Evolutionary conservation across 2,113 vertebrate genomes (phyloP), one percentile per base, ranked within the genome.

Genomic region (Tiliqua scincoides): DNA sequence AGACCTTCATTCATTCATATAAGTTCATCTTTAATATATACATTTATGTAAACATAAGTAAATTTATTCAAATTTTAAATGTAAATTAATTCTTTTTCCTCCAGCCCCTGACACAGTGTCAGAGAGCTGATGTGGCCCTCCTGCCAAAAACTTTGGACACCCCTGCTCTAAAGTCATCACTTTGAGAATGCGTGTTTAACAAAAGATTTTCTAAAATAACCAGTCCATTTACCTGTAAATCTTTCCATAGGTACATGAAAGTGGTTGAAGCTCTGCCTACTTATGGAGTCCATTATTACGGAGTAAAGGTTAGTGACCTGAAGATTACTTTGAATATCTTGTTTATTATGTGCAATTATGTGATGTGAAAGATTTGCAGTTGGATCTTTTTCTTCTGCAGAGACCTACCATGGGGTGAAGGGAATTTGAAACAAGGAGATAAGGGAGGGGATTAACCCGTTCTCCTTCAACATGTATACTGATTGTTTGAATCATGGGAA

Each of bases 211-310:
- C 43, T 67, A 85, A 90, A 94, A 84, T 89, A 91, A 88, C 87
- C 80, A 0, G 81, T 90, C 89, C 90, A 85, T 91, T 83, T 27
- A 0, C 0, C 82, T 92, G 15, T 95, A 90, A 93, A 94, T 94
- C 91, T 94, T 88, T 95, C 92, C 94, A 40, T 93, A 99, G 99
- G 97, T 99, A 99, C 95, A 97, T 99, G 95, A 97, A 97, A 94
- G 96, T 99, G 88, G 98, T 99, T 84, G 98, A 99, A 97, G 98
- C 98, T 83, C 96, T 99, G 89, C 98, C 98, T 70, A 98, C 98
- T 83, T 99, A 99, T 62, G 99, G 99, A 95, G 98, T 99, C 93
- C 99, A 99, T 98, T 99, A 99, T 93, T 99, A 99, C 85, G 97
- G 97, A 96, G 98, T 99, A 89, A 99, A 99, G 99, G 99, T 99